Evolutionary conservation across 92 coral and sea anemone species (phyloP).

Genomic region (Siderastrea siderea): DNA sequence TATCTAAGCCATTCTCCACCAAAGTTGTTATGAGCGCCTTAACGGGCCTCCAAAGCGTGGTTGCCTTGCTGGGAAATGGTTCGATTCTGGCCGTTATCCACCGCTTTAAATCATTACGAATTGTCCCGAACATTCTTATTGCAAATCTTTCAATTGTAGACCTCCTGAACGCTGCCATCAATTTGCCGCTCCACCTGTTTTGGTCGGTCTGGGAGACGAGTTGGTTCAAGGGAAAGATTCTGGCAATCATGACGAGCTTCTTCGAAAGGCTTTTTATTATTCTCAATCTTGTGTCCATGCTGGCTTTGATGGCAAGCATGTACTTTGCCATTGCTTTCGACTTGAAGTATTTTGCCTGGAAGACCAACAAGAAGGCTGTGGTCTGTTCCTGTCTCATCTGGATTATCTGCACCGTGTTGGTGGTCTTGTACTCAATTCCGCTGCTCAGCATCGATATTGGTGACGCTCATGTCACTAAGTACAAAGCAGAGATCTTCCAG

Average conservation of each 20-base stretch:
- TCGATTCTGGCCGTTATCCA: background rate
- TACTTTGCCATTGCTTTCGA: too few species aligned
- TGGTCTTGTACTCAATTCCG: background rate
- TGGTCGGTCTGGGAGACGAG: background rate
- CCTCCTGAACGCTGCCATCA: background rate
- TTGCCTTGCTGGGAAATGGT: background rate
- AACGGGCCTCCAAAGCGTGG: background rate
- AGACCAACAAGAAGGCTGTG: background rate
- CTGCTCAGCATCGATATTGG: too few species aligned
- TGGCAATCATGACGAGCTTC: background rate
- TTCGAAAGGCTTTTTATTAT: background rate
- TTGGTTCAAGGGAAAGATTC: background rate
- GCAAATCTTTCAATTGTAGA: background rate
- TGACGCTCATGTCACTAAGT: background rate
- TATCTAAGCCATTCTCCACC: background rate
- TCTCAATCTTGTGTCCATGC: too few species aligned
- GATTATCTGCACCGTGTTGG: background rate
- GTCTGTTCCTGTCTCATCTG: background rate
- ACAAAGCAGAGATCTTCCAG: background rate
- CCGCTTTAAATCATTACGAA: background rate
- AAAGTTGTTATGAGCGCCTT: background rate
- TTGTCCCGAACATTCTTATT: background rate
- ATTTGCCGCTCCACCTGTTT: background rate
- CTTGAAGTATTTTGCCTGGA: too few species aligned
- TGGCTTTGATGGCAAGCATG: too few species aligned